A percentile compares a stretch with the other conserved stretches of the same genome.
Evolutionary conservation across 37 sponge, comb jelly and placozoan genomes (phyloP).

Genomic region (Halisarca cf. caerulea): DNA sequence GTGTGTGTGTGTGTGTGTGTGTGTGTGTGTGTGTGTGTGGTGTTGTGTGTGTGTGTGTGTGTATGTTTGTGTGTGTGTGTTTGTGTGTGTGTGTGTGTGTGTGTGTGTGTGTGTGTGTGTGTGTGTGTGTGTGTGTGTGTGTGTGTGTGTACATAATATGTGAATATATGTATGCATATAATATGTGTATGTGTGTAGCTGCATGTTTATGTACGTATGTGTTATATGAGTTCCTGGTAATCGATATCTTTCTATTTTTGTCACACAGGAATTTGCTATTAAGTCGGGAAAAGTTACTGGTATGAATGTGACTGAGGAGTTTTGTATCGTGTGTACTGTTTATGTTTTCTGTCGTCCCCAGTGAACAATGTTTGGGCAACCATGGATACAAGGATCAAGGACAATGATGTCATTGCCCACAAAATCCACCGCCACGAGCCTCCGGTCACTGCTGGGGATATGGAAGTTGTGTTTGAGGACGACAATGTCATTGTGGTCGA

Average conservation of each 20-base stretch:
- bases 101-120: not conserved
- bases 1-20: not conserved
- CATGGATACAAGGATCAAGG: constrained; percentile 61
- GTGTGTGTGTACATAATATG: not conserved
- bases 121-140: constrained; percentile 18
- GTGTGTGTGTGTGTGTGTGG: constrained; percentile 7
- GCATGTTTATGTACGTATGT: too few species aligned
- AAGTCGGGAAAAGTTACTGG: constrained; percentile 67
- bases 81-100: too few species aligned
- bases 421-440: constrained; percentile 93
- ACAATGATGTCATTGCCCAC: constrained; percentile 79
- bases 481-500: constrained; percentile 77
- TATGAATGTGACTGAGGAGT: constrained; percentile 41
- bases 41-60: too few species aligned
- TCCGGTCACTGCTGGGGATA: constrained; percentile 70
- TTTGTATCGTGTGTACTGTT: not conserved
- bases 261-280: constrained; percentile 70
- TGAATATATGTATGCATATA: too few species aligned
- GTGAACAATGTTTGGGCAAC: constrained; percentile 58
- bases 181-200: too few species aligned
- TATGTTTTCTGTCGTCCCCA: too few species aligned
- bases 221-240: too few species aligned
- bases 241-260: too few species aligned
- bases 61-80: too few species aligned
- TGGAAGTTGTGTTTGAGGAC: constrained; percentile 63